These are phyloP conservation scores for Dasysyrphus albostriatus DNA, from an alignment of 2,888 invertebrate species.

Conservation along the genomic window DNA sequence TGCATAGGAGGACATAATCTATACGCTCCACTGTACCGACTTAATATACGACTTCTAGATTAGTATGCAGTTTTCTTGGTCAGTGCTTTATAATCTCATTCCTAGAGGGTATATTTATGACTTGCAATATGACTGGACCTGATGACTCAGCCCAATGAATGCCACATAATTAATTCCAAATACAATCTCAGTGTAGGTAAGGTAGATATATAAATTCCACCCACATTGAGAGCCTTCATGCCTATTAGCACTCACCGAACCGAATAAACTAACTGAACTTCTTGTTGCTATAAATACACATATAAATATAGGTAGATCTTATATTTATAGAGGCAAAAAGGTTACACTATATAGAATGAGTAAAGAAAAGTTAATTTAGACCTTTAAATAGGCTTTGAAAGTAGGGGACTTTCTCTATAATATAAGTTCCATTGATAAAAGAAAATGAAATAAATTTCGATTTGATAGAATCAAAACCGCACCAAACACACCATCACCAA, in stretches of 20 bases:
- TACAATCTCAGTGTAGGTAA: slow-evolving; percentile 46
- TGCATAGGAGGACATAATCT: slow-evolving; percentile 14
- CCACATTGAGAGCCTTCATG: slow-evolving; percentile 14
- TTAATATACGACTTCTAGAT: neutral
- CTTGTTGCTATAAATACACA: slow-evolving; percentile 1
- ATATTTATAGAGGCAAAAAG: slow-evolving; percentile 18
- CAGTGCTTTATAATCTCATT: slow-evolving; percentile 43
- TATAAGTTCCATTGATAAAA: slow-evolving; percentile 20
- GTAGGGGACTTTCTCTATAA: neutral
- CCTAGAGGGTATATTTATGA: slow-evolving; percentile 45
- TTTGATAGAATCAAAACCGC: slow-evolving; percentile 69
- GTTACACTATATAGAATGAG: slow-evolving; percentile 8
- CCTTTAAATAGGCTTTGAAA: slow-evolving; percentile 30
- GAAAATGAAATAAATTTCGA: slow-evolving; percentile 65
- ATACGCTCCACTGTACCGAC: neutral
- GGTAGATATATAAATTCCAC: neutral
- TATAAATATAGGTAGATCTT: slow-evolving; percentile 8
- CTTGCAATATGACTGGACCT: slow-evolving; percentile 63
- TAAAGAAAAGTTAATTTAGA: slow-evolving; percentile 65
- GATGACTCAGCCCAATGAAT: slow-evolving; percentile 71
- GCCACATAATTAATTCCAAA: slow-evolving; percentile 71
- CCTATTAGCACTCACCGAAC: slow-evolving; percentile 46
- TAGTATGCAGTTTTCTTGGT: slow-evolving; percentile 54
- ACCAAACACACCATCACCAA: neutral
- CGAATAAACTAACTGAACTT: slow-evolving; percentile 4